Conservation (phyloP, 2,888 invertebrate species). For the Cyclophora punctaria region DNA sequence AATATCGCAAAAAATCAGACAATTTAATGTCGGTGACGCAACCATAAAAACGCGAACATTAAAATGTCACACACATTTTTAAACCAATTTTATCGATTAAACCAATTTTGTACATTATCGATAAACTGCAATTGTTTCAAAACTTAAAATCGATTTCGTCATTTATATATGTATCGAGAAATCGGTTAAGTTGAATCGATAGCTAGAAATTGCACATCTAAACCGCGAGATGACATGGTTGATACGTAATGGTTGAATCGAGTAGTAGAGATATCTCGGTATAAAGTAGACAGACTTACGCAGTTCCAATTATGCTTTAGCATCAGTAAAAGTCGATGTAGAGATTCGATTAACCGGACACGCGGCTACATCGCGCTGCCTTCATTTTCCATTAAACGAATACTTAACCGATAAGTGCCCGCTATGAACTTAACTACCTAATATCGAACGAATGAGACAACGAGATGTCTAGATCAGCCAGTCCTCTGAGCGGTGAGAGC, state of each 20-base stretch:
- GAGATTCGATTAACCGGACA: constrained; percentile 28
- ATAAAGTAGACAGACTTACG: constrained; percentile 34
- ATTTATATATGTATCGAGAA: not conserved
- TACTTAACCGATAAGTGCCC: constrained; percentile 1
- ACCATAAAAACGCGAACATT: constrained; percentile 9
- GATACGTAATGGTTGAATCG: constrained; percentile 36
- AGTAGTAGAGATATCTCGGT: constrained; percentile 31
- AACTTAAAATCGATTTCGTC: constrained; percentile 7
- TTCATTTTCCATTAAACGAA: constrained; percentile 6
- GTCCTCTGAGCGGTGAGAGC: too few relatives aligned
- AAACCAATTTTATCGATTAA: constrained; percentile 7
- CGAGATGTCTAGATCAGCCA: too few relatives aligned
- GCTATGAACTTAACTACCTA: constrained; percentile 3
- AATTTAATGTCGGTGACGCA: constrained; percentile 1
- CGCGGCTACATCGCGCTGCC: constrained; percentile 23
- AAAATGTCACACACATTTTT: constrained; percentile 14
- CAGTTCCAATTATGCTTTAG: constrained; percentile 39
- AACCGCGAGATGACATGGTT: constrained; percentile 22
- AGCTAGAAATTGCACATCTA: constrained; percentile 22
- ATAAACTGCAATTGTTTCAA: not conserved
- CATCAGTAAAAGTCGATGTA: constrained; percentile 35
- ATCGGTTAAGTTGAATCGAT: constrained; percentile 1
- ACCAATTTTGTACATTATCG: constrained; percentile 4
- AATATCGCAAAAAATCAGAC: not conserved
- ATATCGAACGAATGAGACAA: not conserved